These are phyloP conservation scores for Menura novaehollandiae DNA, from an alignment of 2,113 vertebrate species.

Conservation along the genomic window DNA sequence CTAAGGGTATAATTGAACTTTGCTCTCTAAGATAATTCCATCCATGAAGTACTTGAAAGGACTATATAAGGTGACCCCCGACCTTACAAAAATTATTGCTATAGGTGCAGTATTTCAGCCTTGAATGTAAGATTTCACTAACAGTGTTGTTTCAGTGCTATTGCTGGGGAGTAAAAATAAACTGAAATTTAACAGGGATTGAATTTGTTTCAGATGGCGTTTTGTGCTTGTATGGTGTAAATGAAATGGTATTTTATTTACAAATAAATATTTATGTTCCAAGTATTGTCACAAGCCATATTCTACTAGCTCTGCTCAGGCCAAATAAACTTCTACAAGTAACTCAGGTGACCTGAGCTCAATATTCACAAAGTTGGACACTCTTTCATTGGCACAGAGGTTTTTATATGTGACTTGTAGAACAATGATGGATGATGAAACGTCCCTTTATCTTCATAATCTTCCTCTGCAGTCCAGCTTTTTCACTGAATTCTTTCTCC, in stretches of 20 bases:
- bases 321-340: not conserved
- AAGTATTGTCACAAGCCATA: not conserved
- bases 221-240: not conserved
- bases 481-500: not conserved
- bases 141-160: not conserved
- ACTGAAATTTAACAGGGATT: not conserved
- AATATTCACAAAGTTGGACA: not conserved
- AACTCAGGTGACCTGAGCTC: not conserved
- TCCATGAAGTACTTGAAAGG: not conserved
- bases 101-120: not conserved
- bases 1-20: not conserved
- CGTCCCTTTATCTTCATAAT: not conserved
- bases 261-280: not conserved
- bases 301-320: not conserved
- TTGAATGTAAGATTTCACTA: not conserved
- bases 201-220: not conserved
- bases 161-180: not conserved
- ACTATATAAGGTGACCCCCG: not conserved
- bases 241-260: not conserved
- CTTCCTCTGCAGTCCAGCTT: not conserved
- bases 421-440: not conserved
- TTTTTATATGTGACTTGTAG: not conserved
- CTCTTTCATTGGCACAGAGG: not conserved
- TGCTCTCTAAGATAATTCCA: not conserved
- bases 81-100: not conserved